Base-by-base conservation (phyloP, 2,888 invertebrate genomes). In the Caradrina clavipalpis region DNA sequence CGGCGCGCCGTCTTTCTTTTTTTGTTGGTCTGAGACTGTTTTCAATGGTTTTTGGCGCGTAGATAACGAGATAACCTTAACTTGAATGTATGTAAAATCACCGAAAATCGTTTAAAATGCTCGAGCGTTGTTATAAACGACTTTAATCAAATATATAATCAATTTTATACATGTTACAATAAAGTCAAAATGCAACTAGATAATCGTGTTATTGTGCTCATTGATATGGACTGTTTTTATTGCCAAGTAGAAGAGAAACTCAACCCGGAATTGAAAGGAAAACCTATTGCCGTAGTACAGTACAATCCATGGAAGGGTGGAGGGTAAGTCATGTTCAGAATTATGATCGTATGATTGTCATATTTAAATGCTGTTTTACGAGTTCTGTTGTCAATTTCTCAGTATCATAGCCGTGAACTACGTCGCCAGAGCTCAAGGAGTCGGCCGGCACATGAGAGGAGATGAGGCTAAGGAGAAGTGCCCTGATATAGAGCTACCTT, bases 181-280 rank as follows among this genome's bases (percentile, higher is more conserved):
- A 54, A 22, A 0, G 0, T 22, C 35, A 69, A 60, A 10, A 96
- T 96, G 96, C 92, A 96, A 59, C 90, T 88, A 76, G 94, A 95
- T 78, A 97, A 97, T 76, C 95, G 98, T 81, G 96, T 99, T 22
- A 96, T 99, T 22, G 97, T 98, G 53, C 96, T 99, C 60, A 98
- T 99, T 60, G 99, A 99, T 91, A 99, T 99, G 99, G 99, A 99
- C 92, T 99, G 99, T 94, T 99, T 99, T 94, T 99, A 99, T 93
- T 99, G 99, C 86, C 99, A 99, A 97, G 99, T 99, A 2, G 99
- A 99, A 94, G 98, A 98, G 88, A 97, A 98, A 90, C 94, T 98
- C n/a, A 96, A 98, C 88, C 99, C 99, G 0, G 95, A 96, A 71
- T 95, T 98, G 78, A 96, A 96, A 91, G 99, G 98, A 59, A 98